Conservation (phyloP, 2,113 vertebrate genomes). For the Mastomys coucha region DNA sequence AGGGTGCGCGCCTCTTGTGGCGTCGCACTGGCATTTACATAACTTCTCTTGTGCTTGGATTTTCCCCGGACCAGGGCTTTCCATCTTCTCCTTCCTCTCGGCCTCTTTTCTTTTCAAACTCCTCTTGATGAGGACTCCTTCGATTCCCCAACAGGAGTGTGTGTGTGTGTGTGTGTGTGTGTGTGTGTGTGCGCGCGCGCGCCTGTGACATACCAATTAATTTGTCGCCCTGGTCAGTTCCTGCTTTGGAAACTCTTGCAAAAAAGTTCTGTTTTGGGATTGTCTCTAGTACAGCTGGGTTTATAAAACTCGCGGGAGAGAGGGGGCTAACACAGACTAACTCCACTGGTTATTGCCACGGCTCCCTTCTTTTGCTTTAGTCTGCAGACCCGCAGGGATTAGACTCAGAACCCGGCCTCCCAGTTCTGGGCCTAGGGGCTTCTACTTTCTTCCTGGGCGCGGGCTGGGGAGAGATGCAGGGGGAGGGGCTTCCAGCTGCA, state of each 20-base stretch:
- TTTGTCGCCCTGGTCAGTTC: neutral
- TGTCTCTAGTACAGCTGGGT: conserved; percentile 28
- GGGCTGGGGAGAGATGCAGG: conserved; percentile 19
- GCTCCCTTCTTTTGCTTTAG: neutral
- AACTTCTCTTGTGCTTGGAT: neutral
- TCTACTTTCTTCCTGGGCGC: neutral
- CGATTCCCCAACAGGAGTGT: neutral
- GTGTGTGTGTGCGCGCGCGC: neutral
- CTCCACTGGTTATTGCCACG: neutral
- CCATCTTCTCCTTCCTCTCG: neutral
- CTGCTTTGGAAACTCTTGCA: neutral
- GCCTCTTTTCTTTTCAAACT: neutral
- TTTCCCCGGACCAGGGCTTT: neutral
- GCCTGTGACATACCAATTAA: neutral
- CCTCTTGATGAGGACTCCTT: neutral
- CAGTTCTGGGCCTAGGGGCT: neutral
- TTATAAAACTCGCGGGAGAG: neutral
- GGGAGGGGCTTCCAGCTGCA: conserved; percentile 79
- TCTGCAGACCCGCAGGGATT: neutral
- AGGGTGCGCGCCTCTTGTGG: rapidly evolving
- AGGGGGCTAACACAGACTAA: neutral
- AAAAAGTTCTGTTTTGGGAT: neutral
- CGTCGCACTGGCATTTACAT: neutral
- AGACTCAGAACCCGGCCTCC: neutral
- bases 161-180: neutral